Base-by-base conservation (phyloP, 2,797 vertebrate genomes). In the Rachycentron canadum region DNA sequence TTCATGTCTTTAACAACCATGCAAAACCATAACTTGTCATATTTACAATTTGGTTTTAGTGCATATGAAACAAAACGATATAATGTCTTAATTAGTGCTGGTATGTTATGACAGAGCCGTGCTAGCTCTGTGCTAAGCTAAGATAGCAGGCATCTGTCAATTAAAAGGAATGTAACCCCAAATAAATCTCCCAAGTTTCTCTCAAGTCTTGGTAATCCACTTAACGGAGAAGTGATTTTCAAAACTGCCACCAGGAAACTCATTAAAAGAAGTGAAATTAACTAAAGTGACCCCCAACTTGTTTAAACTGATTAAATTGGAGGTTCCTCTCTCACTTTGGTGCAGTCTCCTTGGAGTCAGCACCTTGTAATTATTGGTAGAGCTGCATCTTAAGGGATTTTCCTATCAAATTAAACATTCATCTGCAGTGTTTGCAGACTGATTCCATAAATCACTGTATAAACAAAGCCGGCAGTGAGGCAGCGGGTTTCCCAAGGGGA, bases 391-490 rank as follows among this genome's bases (percentile, higher is more conserved):
- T 59, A 1, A 14, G 86, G 79, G 76, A 83, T 41, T 75, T 57
- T 32, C 34, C 12, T 10, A 63, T 52, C 9, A 6, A 82, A 85
- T 83, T 76, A 66, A 65, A 80, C 79, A 70, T 75, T 62, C 57
- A 40, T 53, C 28, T 0, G 2, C 47, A 63, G 60, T 32, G 52
- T 75, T 86, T 57, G 43, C 67, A 2, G 6, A 7, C 28, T 9
- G 38, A 72, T 56, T 78, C 34, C 58, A 85, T 80, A 66, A 86
- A 86, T 91, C 81, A 88, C 34, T 6, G 1, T 28, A 68, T 69
- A 71, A 82, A 84, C 66, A 76, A 72, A 50, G 50, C 21, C 53
- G 21, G 49, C 49, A 11, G 6, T 1, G n/a, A 57, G 52, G 50
- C 21, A 7, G n/a, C 8, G 0, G n/a, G 55, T 16, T 49, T 66